Percentiles rank a stretch among this genome's conserved stretches.
Evolutionary conservation across 2,888 invertebrate species (phyloP).

Genomic region (Rhagonycha fulva): DNA sequence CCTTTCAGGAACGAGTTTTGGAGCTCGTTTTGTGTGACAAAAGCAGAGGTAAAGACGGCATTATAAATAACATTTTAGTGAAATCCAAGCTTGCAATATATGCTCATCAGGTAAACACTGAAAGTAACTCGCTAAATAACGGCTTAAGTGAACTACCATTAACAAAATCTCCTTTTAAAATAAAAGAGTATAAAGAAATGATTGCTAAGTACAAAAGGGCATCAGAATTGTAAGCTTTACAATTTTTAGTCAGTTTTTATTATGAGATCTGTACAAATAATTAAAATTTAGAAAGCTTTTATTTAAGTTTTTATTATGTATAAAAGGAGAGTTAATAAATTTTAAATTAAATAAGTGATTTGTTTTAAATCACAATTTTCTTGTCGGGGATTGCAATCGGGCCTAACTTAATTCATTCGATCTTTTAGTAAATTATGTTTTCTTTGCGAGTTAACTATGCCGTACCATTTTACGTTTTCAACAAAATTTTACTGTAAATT

Average conservation of each 20-base stretch:
- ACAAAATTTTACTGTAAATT: no score
- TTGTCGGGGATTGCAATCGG: no score
- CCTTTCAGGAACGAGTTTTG: slow-evolving; percentile 25
- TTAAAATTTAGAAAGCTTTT: no score
- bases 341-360: no score
- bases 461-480: no score
- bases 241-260: background rate
- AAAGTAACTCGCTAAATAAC: background rate
- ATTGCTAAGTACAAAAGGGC: background rate
- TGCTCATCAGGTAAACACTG: slow-evolving; percentile 42
- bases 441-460: no score
- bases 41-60: slow-evolving; percentile 53
- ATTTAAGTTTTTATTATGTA: no score
- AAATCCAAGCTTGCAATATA: slow-evolving; percentile 57
- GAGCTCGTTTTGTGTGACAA: slow-evolving; percentile 60
- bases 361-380: no score
- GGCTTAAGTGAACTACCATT: background rate
- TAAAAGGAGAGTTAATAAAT: no score
- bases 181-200: background rate
- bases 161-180: background rate
- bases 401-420: no score
- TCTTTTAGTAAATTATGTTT: no score
- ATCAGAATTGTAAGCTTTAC: background rate
- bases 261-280: background rate
- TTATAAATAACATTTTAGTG: slow-evolving; percentile 58